A percentile compares a stretch with the other conserved stretches of the same genome.
Conservation (phyloP, 2,888 invertebrate species). For the Cremastobaeus sp. region DNA sequence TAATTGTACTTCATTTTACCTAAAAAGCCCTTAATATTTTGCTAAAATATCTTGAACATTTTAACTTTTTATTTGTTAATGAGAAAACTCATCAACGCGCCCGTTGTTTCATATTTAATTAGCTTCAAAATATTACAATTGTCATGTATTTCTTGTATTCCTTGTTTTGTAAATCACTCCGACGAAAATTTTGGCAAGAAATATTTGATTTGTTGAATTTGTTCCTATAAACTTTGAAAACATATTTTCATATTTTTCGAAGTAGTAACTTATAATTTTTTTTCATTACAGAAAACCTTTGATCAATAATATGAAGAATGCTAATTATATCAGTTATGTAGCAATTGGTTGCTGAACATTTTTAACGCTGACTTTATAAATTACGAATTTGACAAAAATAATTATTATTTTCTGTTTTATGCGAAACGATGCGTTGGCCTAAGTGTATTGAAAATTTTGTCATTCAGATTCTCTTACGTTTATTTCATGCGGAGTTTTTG, state of each 20-base stretch:
- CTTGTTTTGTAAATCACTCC: not conserved
- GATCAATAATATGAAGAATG: too few relatives aligned
- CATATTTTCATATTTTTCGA: not conserved
- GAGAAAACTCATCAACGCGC: slow-evolving; percentile 34
- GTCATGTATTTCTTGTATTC: not conserved
- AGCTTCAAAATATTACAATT: not conserved
- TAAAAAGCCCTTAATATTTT: not conserved
- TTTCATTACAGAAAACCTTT: too few relatives aligned
- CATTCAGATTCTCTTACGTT: too few relatives aligned
- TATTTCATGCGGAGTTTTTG: too few relatives aligned
- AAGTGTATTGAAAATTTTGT: too few relatives aligned
- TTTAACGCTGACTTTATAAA: too few relatives aligned
- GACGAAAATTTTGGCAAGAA: not conserved
- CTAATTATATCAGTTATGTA: too few relatives aligned
- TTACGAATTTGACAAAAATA: too few relatives aligned
- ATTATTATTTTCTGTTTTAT: too few relatives aligned
- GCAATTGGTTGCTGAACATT: too few relatives aligned
- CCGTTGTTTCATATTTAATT: slow-evolving; percentile 14
- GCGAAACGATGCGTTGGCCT: too few relatives aligned
- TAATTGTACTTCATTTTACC: slow-evolving; percentile 23
- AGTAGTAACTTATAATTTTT: too few relatives aligned
- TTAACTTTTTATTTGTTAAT: not conserved
- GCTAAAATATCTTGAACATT: not conserved
- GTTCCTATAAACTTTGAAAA: not conserved
- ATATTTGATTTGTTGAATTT: not conserved